Evolutionary conservation across 1,140 invertebrate genomes (phyloP).

Genomic region (Drosophila malerkotliana): DNA sequence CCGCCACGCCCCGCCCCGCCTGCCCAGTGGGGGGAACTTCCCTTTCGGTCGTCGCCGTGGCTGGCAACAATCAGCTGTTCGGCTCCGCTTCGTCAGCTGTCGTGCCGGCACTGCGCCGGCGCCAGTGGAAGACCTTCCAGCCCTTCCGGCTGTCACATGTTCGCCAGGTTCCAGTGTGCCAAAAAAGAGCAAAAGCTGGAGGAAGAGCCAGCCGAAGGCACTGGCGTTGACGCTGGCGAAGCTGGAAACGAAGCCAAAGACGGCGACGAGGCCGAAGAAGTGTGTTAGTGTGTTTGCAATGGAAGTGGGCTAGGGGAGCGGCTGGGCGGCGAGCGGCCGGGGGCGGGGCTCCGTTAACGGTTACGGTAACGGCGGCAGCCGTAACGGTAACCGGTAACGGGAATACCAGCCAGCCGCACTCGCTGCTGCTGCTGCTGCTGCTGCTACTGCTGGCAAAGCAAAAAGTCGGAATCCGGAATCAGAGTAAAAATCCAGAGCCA

Average conservation of each 20-base stretch:
- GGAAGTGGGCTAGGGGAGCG: conserved; percentile 7
- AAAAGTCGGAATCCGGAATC: conserved; percentile 15
- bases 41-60: conserved; percentile 16
- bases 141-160: conserved; percentile 58
- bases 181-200: conserved; percentile 50
- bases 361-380: conserved; percentile 12
- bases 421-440: neutral
- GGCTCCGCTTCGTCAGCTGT: conserved; percentile 52
- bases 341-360: conserved; percentile 1
- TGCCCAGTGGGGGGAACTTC: neutral
- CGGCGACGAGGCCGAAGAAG: conserved; percentile 11
- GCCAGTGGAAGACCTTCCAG: conserved; percentile 60
- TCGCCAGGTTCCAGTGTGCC: conserved; percentile 70
- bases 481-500: conserved; percentile 37
- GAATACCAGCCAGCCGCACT: conserved; percentile 28
- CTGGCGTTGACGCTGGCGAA: neutral
- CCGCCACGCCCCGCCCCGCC: neutral
- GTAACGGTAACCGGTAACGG: conserved; percentile 36
- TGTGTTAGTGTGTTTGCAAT: conserved; percentile 58
- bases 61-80: conserved; percentile 66
- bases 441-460: too few species aligned
- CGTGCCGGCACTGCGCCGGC: conserved; percentile 51
- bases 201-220: conserved; percentile 15
- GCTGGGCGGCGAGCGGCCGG: neutral
- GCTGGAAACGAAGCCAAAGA: neutral